Evolutionary conservation across 2,113 vertebrate genomes (phyloP).

Genomic region (Tetraodon nigroviridis): DNA sequence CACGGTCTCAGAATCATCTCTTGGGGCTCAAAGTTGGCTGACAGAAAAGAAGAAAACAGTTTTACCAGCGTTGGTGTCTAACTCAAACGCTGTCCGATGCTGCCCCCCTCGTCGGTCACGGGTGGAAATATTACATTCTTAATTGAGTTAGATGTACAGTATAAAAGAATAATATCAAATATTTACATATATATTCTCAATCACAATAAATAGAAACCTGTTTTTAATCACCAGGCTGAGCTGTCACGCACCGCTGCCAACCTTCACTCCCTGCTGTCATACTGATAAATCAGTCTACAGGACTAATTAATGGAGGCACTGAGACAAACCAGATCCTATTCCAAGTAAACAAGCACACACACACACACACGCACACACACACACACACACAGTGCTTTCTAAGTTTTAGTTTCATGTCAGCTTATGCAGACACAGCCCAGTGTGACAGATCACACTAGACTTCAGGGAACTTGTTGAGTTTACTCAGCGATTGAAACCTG

Average conservation of each 20-base stretch:
- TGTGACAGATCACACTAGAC: not conserved
- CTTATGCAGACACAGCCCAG: not conserved
- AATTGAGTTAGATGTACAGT: no score
- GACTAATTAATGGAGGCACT: not conserved
- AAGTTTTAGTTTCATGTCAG: not conserved
- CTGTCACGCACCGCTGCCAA: conserved; percentile 9
- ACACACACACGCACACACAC: not conserved
- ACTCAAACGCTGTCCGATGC: conserved; percentile 27
- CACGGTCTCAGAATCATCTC: not conserved
- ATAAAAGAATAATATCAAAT: no score
- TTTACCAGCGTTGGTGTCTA: no score
- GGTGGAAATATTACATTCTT: no score
- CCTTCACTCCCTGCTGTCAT: not conserved
- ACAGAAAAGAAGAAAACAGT: not conserved
- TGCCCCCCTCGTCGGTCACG: conserved; percentile 61
- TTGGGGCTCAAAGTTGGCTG: not conserved
- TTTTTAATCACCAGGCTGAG: conserved; percentile 17
- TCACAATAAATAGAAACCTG: not conserved
- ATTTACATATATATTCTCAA: not conserved
- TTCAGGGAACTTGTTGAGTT: not conserved
- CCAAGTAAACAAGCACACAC: not conserved
- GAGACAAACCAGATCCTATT: not conserved
- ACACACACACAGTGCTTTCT: no score
- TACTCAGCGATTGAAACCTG: conserved; percentile 2
- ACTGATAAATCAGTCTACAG: not conserved